Percentiles rank a stretch among this genome's conserved stretches.
Evolutionary conservation across 2,113 vertebrate genomes (phyloP).

Genomic region (Panthera tigris): DNA sequence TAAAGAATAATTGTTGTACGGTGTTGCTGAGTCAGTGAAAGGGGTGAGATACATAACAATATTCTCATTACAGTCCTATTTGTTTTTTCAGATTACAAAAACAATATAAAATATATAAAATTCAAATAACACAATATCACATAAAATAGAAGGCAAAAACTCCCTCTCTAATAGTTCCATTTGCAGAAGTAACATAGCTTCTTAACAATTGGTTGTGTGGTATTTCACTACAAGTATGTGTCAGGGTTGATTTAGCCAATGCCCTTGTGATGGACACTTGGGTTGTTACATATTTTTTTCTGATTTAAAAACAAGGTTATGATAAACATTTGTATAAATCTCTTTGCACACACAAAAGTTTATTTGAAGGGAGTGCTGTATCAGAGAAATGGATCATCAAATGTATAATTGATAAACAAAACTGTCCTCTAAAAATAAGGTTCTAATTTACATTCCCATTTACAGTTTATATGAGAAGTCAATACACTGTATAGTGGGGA

Average conservation of each 20-base stretch:
- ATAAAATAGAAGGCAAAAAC: neutral
- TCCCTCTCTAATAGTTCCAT: neutral
- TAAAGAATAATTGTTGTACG: neutral
- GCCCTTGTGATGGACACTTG: neutral
- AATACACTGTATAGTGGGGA: neutral
- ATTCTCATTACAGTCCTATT: neutral
- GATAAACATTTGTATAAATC: neutral
- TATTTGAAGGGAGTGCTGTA: neutral
- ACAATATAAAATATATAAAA: neutral
- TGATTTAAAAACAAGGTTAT: neutral
- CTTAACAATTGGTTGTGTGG: neutral
- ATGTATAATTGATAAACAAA: neutral
- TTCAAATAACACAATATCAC: neutral
- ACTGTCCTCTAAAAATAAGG: neutral
- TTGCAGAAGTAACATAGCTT: neutral
- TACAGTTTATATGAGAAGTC: neutral
- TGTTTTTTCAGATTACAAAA: constrained; percentile 30
- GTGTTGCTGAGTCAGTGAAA: neutral
- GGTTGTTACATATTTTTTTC: neutral
- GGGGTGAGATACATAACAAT: neutral
- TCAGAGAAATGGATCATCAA: neutral
- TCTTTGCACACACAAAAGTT: neutral
- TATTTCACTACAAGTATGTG: neutral
- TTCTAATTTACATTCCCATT: constrained; percentile 5
- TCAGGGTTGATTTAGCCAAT: neutral